These are phyloP conservation scores for Crotalus viridis DNA, from an alignment of 2,113 vertebrate species.

Conservation along the genomic window DNA sequence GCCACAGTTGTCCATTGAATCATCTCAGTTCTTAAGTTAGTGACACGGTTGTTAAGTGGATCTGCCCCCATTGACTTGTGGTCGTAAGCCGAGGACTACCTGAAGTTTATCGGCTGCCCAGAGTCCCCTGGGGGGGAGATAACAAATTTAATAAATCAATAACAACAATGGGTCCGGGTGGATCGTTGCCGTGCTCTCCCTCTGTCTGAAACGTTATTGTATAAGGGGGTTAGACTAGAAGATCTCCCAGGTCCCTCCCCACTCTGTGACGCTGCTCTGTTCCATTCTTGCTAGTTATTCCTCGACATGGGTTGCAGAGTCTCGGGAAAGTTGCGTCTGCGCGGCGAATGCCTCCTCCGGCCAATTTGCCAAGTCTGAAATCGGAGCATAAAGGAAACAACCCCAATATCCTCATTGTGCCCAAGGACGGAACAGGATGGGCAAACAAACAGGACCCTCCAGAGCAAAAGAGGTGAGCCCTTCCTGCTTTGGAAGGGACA, in stretches of 20 bases:
- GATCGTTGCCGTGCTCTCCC: background rate
- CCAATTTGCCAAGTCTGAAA: conserved; percentile 98
- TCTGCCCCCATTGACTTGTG: too few species aligned
- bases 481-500: background rate
- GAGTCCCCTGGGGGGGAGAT: too few species aligned
- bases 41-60: too few species aligned
- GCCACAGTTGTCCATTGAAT: too few species aligned
- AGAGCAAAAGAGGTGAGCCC: conserved; percentile 95
- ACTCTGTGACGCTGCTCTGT: too few species aligned
- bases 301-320: conserved; percentile 99
- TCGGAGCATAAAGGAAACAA: conserved; percentile 99
- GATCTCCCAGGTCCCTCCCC: too few species aligned
- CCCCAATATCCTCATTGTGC: conserved; percentile 98
- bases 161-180: too few species aligned
- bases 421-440: conserved; percentile 99
- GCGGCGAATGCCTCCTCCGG: conserved; percentile 98
- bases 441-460: conserved; percentile 99
- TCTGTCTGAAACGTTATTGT: too few species aligned
- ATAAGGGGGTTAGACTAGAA: too few species aligned
- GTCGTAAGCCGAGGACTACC: background rate
- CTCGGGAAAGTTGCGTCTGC: conserved; percentile 99
- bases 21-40: too few species aligned
- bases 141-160: too few species aligned
- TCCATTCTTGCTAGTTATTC: conserved; percentile 77
- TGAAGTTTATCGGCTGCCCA: too few species aligned